These are phyloP conservation scores for Diglossa brunneiventris DNA, from an alignment of 2,113 vertebrate species.

Conservation along the genomic window DNA sequence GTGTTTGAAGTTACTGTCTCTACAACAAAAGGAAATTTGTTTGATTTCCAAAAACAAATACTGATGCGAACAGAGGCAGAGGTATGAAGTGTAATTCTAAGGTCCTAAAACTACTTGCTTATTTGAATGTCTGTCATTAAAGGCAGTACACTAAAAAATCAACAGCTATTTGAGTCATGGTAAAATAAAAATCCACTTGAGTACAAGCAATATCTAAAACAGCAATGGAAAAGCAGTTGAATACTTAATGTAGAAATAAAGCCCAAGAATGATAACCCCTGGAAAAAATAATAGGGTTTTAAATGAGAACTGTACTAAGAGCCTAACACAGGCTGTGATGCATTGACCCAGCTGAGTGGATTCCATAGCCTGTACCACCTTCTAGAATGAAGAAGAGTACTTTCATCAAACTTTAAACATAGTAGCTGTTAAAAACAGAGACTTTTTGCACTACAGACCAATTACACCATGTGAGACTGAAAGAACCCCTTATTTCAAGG, in stretches of 20 bases:
- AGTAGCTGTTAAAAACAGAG: background rate
- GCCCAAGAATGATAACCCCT: background rate
- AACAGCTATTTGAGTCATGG: background rate
- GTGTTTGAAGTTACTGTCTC: background rate
- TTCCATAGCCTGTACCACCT: background rate
- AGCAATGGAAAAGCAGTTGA: background rate
- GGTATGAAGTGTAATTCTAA: background rate
- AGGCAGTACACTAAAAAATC: background rate
- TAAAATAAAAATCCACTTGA: background rate
- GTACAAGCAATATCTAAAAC: background rate
- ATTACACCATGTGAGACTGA: background rate
- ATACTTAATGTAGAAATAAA: background rate
- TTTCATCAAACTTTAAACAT: background rate
- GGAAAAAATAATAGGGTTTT: background rate
- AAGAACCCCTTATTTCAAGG: slow-evolving; percentile 2
- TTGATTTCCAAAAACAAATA: background rate
- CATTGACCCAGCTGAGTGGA: rapidly evolving
- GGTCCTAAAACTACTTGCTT: background rate
- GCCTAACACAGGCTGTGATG: background rate
- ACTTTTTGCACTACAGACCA: background rate
- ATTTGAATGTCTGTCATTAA: background rate
- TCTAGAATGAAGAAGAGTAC: background rate
- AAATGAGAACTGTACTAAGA: background rate
- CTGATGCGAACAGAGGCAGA: background rate
- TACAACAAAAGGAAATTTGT: background rate